Conservation (phyloP, 2,888 invertebrate species). For the Epistrophella euchroma region DNA sequence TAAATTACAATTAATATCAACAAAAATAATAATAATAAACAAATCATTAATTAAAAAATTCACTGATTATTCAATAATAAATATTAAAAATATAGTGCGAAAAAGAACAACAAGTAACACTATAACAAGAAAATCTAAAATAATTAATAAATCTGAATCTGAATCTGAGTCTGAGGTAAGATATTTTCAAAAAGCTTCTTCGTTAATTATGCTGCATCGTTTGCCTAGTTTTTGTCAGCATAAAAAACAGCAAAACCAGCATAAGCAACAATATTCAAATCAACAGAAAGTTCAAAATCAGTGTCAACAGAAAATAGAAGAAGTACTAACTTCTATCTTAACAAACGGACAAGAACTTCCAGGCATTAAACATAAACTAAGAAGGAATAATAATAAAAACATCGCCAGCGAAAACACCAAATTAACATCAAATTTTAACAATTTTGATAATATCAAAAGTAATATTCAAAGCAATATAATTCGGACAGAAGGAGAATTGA, state of each 20-base stretch:
- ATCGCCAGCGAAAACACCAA: constrained; percentile 39
- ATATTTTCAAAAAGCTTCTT: constrained; percentile 53
- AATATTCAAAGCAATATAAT: constrained; percentile 28
- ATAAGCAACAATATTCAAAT: constrained; percentile 66
- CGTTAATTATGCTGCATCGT: constrained; percentile 74
- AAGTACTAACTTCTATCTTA: neutral
- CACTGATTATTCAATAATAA: constrained; percentile 12
- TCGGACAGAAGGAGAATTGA: constrained; percentile 76
- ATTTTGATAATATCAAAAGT: constrained; percentile 42
- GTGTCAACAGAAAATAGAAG: constrained; percentile 15
- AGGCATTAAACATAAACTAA: constrained; percentile 8
- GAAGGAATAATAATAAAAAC: constrained; percentile 37
- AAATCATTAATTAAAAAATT: constrained; percentile 26
- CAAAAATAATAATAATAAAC: constrained; percentile 26
- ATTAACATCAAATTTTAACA: constrained; percentile 22
- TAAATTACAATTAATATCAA: constrained; percentile 57
- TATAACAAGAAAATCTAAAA: constrained; percentile 76
- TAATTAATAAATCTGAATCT: constrained; percentile 77
- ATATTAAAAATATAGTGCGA: constrained; percentile 25
- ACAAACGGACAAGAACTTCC: constrained; percentile 5
- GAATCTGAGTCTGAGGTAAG: constrained; percentile 41
- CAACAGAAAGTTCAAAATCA: constrained; percentile 31
- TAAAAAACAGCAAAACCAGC: constrained; percentile 78
- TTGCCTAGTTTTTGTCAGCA: constrained; percentile 71
- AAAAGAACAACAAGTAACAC: constrained; percentile 31